phyloP scores from a whole-genome alignment of 2,888 invertebrate genomes.

The Drosophila suboccidentalis region DNA sequence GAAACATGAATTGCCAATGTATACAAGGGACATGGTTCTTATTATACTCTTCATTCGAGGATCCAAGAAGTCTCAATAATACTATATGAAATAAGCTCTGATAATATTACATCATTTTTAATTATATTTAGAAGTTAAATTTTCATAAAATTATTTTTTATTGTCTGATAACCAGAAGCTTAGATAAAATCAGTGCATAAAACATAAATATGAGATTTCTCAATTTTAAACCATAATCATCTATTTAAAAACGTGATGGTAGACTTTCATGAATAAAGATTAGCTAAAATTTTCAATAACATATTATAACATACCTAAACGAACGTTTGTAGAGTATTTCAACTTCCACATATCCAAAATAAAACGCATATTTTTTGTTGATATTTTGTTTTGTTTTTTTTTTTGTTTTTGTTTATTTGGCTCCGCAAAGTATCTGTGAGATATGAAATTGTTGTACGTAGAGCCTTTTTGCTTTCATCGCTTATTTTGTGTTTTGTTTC shows the following conservation, averaged over 20 bases:
- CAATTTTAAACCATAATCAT: too few relatives aligned
- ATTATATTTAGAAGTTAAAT: too few relatives aligned
- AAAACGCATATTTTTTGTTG: not conserved
- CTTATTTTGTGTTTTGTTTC: slow-evolving; percentile 54
- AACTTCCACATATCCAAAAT: not conserved
- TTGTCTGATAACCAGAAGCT: too few relatives aligned
- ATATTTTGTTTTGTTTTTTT: slow-evolving; percentile 21
- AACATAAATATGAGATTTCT: too few relatives aligned
- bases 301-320: not conserved
- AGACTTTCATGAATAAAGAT: too few relatives aligned
- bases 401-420: slow-evolving; percentile 58
- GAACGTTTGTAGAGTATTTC: slow-evolving; percentile 21
- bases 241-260: too few relatives aligned
- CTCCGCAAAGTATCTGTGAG: slow-evolving; percentile 49
- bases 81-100: too few relatives aligned
- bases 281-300: not conserved
- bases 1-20: slow-evolving; percentile 25
- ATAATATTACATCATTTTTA: too few relatives aligned
- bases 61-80: too few relatives aligned
- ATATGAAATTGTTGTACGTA: slow-evolving; percentile 65
- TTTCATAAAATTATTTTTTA: too few relatives aligned
- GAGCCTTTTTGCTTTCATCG: slow-evolving; percentile 70
- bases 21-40: slow-evolving; percentile 22
- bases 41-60: slow-evolving; percentile 27
- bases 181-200: not conserved